Conservation (phyloP, 1,140 invertebrate species). For the Plutomurus gul region DNA sequence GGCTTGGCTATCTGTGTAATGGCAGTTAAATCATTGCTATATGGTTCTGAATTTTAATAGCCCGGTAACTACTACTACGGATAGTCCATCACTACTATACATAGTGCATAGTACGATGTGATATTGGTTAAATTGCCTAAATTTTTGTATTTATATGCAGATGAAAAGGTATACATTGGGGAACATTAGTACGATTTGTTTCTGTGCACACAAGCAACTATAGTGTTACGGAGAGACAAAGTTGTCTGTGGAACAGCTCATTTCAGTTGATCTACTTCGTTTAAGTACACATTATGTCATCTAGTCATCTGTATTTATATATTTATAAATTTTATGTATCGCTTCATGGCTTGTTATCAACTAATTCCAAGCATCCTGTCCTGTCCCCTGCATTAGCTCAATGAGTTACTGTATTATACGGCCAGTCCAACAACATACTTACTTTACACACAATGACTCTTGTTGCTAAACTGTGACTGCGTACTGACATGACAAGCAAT, state of each 20-base stretch:
- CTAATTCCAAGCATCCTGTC: slow-evolving; percentile 44
- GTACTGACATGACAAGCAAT: too few relatives aligned
- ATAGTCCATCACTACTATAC: too few relatives aligned
- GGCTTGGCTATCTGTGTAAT: too few relatives aligned
- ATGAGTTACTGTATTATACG: background rate
- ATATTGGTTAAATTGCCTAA: too few relatives aligned
- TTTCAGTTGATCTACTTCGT: background rate
- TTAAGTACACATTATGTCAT: slow-evolving; percentile 5
- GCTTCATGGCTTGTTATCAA: slow-evolving; percentile 44
- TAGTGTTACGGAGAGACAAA: background rate
- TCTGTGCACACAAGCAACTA: background rate
- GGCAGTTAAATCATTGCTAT: too few relatives aligned
- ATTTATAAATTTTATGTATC: slow-evolving; percentile 29
- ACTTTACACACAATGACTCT: background rate
- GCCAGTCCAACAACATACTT: background rate
- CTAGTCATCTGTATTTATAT: background rate
- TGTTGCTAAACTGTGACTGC: background rate
- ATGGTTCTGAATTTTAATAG: too few relatives aligned
- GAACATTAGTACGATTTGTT: background rate
- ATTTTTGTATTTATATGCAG: too few relatives aligned
- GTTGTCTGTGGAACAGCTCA: background rate
- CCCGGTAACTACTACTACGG: too few relatives aligned
- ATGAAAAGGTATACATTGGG: too few relatives aligned
- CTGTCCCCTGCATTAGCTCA: slow-evolving; percentile 3
- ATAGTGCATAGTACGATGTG: too few relatives aligned